A percentile compares a stretch with the other conserved stretches of the same genome.
phyloP scores from a whole-genome alignment of 2,797 vertebrate species.

The Melanotaenia trifasciata region DNA sequence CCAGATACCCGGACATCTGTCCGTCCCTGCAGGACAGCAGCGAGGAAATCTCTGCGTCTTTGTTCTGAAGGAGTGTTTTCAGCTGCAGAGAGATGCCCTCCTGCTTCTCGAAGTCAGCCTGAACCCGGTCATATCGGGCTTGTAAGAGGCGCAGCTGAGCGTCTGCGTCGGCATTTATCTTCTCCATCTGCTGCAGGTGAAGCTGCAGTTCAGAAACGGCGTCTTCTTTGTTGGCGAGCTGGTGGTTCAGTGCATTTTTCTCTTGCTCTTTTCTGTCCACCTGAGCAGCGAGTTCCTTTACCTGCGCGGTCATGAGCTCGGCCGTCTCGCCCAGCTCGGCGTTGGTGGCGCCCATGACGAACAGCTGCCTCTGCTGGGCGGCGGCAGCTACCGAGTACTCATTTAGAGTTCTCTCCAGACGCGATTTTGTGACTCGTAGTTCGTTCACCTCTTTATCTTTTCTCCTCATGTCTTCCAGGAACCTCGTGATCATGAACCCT shows the following conservation, averaged over 20 bases:
- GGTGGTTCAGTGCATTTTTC: constrained; percentile 74
- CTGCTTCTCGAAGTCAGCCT: constrained; percentile 85
- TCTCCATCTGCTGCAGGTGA: constrained; percentile 72
- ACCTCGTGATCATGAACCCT: constrained; percentile 77
- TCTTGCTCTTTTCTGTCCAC: constrained; percentile 79
- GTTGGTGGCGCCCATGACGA: constrained; percentile 83
- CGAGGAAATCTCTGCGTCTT: constrained; percentile 89
- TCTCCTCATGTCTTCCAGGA: constrained; percentile 82
- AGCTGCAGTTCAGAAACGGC: constrained; percentile 76
- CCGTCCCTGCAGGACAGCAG: constrained; percentile 87
- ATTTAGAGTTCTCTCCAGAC: constrained; percentile 79
- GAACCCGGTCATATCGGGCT: constrained; percentile 76
- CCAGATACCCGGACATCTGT: constrained; percentile 87
- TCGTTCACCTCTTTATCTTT: constrained; percentile 81
- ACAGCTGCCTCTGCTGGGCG: constrained; percentile 82
- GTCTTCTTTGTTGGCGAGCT: constrained; percentile 75
- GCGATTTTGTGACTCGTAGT: constrained; percentile 70
- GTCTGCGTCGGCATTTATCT: constrained; percentile 73
- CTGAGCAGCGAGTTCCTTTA: constrained; percentile 75
- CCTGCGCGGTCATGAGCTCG: constrained; percentile 71
- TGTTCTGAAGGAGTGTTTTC: constrained; percentile 85
- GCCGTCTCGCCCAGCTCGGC: constrained; percentile 70
- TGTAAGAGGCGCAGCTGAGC: constrained; percentile 77
- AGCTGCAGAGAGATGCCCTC: constrained; percentile 84
- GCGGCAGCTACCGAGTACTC: constrained; percentile 80